phyloP scores from a whole-genome alignment of 2,888 invertebrate species.

The Unio delphinus region DNA sequence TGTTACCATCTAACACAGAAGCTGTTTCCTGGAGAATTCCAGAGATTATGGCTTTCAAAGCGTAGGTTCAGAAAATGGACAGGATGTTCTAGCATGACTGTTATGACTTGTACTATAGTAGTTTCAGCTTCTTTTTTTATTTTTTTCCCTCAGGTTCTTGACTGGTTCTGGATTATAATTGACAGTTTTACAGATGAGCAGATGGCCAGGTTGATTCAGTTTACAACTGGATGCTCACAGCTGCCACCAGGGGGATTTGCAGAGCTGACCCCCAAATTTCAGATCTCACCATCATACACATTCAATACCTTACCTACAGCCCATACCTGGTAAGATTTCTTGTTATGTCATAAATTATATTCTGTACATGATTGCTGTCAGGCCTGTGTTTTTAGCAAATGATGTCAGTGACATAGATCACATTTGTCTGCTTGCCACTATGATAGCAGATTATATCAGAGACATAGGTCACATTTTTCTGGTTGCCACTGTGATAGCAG shows the following conservation, averaged over 20 bases:
- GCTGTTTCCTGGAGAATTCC: no score
- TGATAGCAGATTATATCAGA: no score
- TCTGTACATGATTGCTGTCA: not conserved
- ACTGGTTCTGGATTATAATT: constrained; percentile 93
- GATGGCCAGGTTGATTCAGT: constrained; percentile 90
- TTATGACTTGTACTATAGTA: not conserved
- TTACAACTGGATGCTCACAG: constrained; percentile 93
- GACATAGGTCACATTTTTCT: no score
- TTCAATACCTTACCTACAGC: constrained; percentile 93
- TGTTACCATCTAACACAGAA: no score
- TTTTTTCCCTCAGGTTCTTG: constrained; percentile 76
- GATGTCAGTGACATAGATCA: no score
- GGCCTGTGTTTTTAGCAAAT: not conserved
- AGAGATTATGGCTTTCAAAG: no score
- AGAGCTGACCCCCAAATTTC: constrained; percentile 91
- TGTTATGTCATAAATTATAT: not conserved
- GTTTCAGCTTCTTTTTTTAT: not conserved
- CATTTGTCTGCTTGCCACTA: not conserved
- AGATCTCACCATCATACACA: constrained; percentile 87
- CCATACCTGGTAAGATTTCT: constrained; percentile 84
- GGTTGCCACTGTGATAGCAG: no score
- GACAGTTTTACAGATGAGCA: constrained; percentile 92
- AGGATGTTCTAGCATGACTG: not conserved
- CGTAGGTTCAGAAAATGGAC: no score
- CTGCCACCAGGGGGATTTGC: constrained; percentile 91